These are phyloP conservation scores for Drosophila sp. DNA, from an alignment of 1,140 invertebrate genomes.

Conservation along the genomic window DNA sequence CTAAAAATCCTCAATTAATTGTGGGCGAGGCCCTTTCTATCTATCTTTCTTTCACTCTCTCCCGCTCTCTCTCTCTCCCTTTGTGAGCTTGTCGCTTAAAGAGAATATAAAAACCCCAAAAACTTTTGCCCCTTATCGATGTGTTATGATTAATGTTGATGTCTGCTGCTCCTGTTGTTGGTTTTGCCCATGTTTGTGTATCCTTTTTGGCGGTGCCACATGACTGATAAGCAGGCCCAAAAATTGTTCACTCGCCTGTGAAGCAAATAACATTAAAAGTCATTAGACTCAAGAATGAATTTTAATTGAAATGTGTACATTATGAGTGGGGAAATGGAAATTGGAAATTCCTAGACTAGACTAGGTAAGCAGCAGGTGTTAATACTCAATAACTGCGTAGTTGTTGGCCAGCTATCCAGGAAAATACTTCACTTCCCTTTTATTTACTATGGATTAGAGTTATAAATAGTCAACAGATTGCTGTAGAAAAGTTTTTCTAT, in stretches of 20 bases:
- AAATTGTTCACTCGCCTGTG: constrained; percentile 74
- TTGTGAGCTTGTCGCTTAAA: not conserved
- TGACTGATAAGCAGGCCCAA: constrained; percentile 65
- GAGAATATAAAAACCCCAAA: constrained; percentile 3
- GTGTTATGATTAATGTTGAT: constrained; percentile 54
- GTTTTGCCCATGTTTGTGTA: constrained; percentile 19
- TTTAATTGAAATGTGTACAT: constrained; percentile 57
- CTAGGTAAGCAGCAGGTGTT: not conserved
- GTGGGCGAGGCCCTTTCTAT: constrained; percentile 36
- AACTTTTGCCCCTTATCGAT: constrained; percentile 39
- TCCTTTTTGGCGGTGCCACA: constrained; percentile 44
- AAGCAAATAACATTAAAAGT: constrained; percentile 79
- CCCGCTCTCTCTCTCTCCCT: too few relatives aligned
- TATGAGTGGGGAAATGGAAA: not conserved
- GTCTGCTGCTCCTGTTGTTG: constrained; percentile 20
- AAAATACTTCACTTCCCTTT: constrained; percentile 14
- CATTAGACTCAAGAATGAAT: constrained; percentile 75
- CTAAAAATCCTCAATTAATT: constrained; percentile 69
- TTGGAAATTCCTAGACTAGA: not conserved
- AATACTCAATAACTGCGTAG: constrained; percentile 29
- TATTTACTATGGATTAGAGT: constrained; percentile 12
- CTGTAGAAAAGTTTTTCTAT: constrained; percentile 49
- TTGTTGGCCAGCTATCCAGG: constrained; percentile 10
- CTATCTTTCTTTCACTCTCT: not conserved
- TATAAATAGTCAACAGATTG: constrained; percentile 59